Conservation (phyloP, 2,797 vertebrate genomes). For the Myiotriccus ornatus region DNA sequence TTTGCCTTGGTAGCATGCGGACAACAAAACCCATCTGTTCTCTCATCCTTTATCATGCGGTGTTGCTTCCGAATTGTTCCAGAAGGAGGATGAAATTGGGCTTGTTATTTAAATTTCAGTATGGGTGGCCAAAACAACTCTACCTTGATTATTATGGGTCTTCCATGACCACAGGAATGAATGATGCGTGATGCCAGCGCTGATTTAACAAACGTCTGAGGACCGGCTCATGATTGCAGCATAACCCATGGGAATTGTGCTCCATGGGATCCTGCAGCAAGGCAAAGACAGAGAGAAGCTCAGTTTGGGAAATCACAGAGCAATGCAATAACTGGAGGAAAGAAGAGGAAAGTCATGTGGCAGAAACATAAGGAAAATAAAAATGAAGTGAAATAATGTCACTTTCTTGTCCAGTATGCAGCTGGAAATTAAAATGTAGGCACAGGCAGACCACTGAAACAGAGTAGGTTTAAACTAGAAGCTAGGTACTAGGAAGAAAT, state of each 20-base stretch:
- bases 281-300: not conserved
- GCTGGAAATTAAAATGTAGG: not conserved
- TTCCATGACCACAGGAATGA: not conserved
- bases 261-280: not conserved
- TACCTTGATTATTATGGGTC: not conserved
- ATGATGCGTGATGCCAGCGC: not conserved
- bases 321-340: not conserved
- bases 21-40: not conserved
- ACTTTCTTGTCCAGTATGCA: not conserved
- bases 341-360: not conserved
- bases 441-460: not conserved
- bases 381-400: not conserved
- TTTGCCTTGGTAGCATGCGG: not conserved
- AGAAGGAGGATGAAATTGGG: not conserved
- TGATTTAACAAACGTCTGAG: not conserved
- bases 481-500: not conserved
- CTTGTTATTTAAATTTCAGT: slow-evolving; percentile 20
- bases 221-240: rapidly evolving
- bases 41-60: not conserved
- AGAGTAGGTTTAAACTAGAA: not conserved
- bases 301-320: not conserved
- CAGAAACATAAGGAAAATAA: not conserved
- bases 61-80: not conserved
- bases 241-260: not conserved
- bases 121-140: not conserved